Base-by-base conservation (phyloP, 2,113 vertebrate genomes). In the Ophthalmolycus amberensis region DNA sequence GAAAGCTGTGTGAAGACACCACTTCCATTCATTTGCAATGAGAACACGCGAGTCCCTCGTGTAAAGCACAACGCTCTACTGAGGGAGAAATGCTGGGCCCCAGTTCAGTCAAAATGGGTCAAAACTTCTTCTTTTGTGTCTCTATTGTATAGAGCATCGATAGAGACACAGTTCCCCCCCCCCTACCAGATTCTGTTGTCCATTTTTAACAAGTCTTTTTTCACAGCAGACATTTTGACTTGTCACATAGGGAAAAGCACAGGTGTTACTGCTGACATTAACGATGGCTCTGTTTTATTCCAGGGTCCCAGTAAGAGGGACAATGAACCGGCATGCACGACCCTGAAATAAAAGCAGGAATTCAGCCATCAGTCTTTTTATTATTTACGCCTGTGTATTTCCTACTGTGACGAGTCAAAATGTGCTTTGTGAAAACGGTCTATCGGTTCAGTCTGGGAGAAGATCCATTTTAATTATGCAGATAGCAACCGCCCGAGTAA, bases 381-480 rank as follows among this genome's bases (percentile, higher is more conserved):
- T 60, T 62, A 58, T 58, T 62, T 20, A 34, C 3, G 1, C 16
- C 27, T 9, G 15, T 34, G 15, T 9, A 8, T 20, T 9, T 62
- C 59, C 59, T 20, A 9, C 29, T 10, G 29, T 34, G 27, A 34
- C 32, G 32, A 34, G 32, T 62, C 32, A 34, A 62, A 18, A 34
- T 34, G 16, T 18, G 6, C 20, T 34, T 6, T 5, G 18, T 15
- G 32, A 37, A 63, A 37, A 63, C 8, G 29, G 29, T 10, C 60
- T 14, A 50, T 42, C 40, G 40, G n/a, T 80, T 68, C 20, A 62
- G 63, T 63, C 27, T 42, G n/a, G 37, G 59, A 69, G 11, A 10
- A 59, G 32, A 81, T 74, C 72, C 9, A 75, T 67, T 81, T 63
- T 54, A 52, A 81, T 77, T 29, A 72, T n/a, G 40, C 25, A 75